A percentile compares a stretch with the other conserved stretches of the same genome.
These are phyloP conservation scores for Trididemnum clinides DNA, from an alignment of 23 tunicate genomes.

Conservation along the genomic window DNA sequence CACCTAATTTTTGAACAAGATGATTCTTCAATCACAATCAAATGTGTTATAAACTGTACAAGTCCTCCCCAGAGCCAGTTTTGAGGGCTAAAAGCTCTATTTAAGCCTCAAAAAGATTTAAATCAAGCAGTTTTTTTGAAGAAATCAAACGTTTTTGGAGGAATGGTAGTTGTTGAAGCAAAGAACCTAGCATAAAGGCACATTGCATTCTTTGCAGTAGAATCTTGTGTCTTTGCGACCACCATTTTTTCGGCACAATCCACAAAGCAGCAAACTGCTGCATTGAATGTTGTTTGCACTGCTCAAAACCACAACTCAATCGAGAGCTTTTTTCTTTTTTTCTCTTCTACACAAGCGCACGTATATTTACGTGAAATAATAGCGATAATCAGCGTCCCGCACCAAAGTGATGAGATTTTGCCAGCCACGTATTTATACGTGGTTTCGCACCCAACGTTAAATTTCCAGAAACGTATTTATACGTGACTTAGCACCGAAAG, in stretches of 20 bases:
- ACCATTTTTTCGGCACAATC: neutral
- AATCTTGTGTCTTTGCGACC: conserved; percentile 7
- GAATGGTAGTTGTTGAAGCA: conserved; percentile 16
- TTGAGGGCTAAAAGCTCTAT: neutral
- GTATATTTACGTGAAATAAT: too few relatives aligned
- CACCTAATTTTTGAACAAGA: conserved; percentile 16
- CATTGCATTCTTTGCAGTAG: conserved; percentile 28
- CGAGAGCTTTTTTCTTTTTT: too few relatives aligned
- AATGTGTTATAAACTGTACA: conserved; percentile 5
- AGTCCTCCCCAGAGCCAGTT: conserved; percentile 16
- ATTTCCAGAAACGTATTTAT: too few relatives aligned
- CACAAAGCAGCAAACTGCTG: too few relatives aligned
- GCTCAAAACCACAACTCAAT: too few relatives aligned
- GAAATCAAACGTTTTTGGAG: conserved; percentile 8
- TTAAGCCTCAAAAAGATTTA: conserved; percentile 2
- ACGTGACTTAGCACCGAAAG: too few relatives aligned
- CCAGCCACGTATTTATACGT: too few relatives aligned
- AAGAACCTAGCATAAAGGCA: neutral
- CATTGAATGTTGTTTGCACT: too few relatives aligned
- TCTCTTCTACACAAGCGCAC: too few relatives aligned
- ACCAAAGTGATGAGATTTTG: too few relatives aligned
- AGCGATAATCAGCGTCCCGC: too few relatives aligned
- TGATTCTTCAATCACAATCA: conserved; percentile 15
- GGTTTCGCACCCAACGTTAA: too few relatives aligned
- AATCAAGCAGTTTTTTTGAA: conserved; percentile 13